Base-by-base conservation (phyloP, 2,888 invertebrate species). In the Poecilobothrus nobilitatus region DNA sequence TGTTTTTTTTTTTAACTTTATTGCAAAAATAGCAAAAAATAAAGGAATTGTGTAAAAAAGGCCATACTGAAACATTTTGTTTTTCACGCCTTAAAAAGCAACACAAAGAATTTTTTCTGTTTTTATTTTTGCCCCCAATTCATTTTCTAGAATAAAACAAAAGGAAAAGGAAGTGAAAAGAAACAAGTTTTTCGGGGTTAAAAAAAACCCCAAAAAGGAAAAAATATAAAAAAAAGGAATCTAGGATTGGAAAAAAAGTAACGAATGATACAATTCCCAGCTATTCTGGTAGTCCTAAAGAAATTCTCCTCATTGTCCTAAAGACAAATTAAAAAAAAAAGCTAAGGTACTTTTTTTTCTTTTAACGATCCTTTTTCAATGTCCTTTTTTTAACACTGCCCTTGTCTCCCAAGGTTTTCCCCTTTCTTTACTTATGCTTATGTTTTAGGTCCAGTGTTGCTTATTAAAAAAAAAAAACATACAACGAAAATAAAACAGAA, bases 41-140 rank as follows among this genome's bases (percentile, higher is more conserved):
- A 4, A 27, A 27, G 5, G 27, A 27, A 27, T 27, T 27, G 27
- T 37, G 37, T 37, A 37, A 37, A 37, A 37, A 37, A 53, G n/a
- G 53, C 9, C 53, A 53, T 53, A 15, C 18, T 53, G n/a, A 53
- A 53, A 53, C 53, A 53, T 53, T 53, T 53, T 53, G 53, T 53
- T 53, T 53, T 53, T 53, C 53, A 53, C 53, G 53, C 53, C 53
- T 53, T n/a, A 53, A 53, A 53, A 53, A 53, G 18, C 53, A 53
- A 53, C 53, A 41, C 2, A 53, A 53, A 6, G 53, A 53, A 12
- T n/a, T 18, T 53, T 12, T 37, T 37, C 8, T 37, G 37, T 4
- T 37, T 34, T 34, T 34, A 34, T 34, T 7, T n/a, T n/a, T 27
- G 3, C 27, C 27, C 27, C 2, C 27, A 27, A 3, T 8, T 8